Conservation (phyloP, 1,140 invertebrate species). For the Drosophila bifasciata region DNA sequence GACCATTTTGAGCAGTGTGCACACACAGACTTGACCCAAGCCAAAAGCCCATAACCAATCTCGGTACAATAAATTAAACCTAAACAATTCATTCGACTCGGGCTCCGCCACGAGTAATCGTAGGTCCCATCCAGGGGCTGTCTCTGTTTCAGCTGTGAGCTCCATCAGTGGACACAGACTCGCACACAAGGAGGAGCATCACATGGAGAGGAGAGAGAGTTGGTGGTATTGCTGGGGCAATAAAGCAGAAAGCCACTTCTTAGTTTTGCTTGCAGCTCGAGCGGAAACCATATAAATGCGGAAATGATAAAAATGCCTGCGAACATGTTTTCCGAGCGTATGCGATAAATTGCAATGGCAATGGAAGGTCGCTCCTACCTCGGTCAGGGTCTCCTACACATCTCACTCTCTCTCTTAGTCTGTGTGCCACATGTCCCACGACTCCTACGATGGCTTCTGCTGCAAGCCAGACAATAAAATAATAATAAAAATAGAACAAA, state of each 20-base stretch:
- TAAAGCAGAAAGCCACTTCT: slow-evolving; percentile 75
- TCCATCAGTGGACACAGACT: neutral
- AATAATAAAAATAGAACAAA: slow-evolving; percentile 75
- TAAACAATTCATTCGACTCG: slow-evolving; percentile 68
- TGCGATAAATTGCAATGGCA: slow-evolving; percentile 76
- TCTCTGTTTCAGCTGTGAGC: slow-evolving; percentile 27
- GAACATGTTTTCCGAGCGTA: slow-evolving; percentile 76
- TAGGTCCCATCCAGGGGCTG: slow-evolving; percentile 9
- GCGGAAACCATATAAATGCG: slow-evolving; percentile 82
- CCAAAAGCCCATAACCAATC: slow-evolving; percentile 47
- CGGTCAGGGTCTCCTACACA: slow-evolving; percentile 1
- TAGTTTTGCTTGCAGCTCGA: slow-evolving; percentile 73
- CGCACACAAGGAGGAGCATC: neutral
- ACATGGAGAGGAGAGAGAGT: slow-evolving; percentile 1
- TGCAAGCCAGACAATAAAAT: slow-evolving; percentile 75
- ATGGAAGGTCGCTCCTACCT: slow-evolving; percentile 38
- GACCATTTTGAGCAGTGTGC: slow-evolving; percentile 25
- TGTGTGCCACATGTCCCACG: slow-evolving; percentile 7
- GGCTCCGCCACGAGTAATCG: slow-evolving; percentile 34
- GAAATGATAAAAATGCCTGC: slow-evolving; percentile 81
- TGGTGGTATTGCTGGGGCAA: slow-evolving; percentile 63
- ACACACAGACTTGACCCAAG: slow-evolving; percentile 21
- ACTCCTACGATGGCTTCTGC: slow-evolving; percentile 1
- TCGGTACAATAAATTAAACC: slow-evolving; percentile 73
- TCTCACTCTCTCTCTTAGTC: no score